phyloP scores from a whole-genome alignment of 1,140 invertebrate species.

The Leguminivora glycinivorella region DNA sequence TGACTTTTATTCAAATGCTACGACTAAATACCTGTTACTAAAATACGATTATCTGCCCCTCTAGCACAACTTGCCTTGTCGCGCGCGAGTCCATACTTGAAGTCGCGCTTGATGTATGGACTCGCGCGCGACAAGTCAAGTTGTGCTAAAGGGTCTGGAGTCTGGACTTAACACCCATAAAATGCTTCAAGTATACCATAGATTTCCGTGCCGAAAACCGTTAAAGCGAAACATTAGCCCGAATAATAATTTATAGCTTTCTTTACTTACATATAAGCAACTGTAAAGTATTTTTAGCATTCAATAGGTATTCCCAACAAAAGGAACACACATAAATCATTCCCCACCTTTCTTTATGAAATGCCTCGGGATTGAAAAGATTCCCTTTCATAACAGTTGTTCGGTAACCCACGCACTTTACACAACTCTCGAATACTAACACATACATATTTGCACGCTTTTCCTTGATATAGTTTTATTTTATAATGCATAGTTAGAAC shows the following conservation, averaged over 20 bases:
- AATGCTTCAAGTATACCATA: neutral
- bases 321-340: constrained; percentile 53
- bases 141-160: too few species aligned
- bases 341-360: constrained; percentile 49
- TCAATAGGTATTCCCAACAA: constrained; percentile 47
- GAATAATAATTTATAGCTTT: constrained; percentile 29
- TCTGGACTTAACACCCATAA: neutral
- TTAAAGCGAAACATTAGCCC: constrained; percentile 16
- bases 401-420: constrained; percentile 46
- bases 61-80: too few species aligned
- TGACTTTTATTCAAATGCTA: too few species aligned
- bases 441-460: constrained; percentile 32
- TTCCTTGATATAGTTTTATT: constrained; percentile 34
- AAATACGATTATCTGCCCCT: too few species aligned
- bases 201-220: constrained; percentile 11
- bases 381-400: constrained; percentile 51
- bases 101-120: too few species aligned
- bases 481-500: neutral
- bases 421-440: constrained; percentile 43
- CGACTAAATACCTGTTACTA: too few species aligned
- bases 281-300: constrained; percentile 42
- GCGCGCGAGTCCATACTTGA: too few species aligned
- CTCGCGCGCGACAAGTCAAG: too few species aligned
- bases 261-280: constrained; percentile 31
- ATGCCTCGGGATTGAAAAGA: constrained; percentile 51